Base-by-base conservation (phyloP, 2,888 invertebrate genomes). In the Linhomoeus sp. region DNA sequence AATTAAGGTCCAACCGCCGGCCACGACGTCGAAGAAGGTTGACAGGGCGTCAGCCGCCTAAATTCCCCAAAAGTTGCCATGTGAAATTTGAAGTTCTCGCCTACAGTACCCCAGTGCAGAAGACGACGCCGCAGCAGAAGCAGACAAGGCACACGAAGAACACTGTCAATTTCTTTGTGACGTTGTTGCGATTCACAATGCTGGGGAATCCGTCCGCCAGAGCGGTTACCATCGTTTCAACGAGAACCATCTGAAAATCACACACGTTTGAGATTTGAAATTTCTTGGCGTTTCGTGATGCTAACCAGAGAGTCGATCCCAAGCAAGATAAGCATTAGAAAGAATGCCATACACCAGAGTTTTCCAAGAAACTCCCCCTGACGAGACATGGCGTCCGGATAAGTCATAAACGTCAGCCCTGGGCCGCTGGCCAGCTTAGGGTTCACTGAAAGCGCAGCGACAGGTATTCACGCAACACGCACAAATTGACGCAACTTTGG, bases 11-110 rank as follows among this genome's bases (percentile, higher is more conserved):
- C 68, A 69, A 45, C 67, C 66, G 33, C 67, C 69, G 14, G 67
- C 67, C 53, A 68, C 69, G 52, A 65, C 66, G 56, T 69, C 68
- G 55, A 70, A 65, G 46, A 69, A 55, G 51, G 67, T 64, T 29
- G 70, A 56, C 56, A 69, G 60, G 55, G 64, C 69, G 59, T 68
- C 12, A 5, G 29, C 29, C 29, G 29, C 29, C 29, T 29, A 29
- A 29, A 29, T 12, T n/a, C n/a, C n/a, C n/a, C n/a, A n/a, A n/a
- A n/a, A n/a, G n/a, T n/a, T n/a, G n/a, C n/a, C n/a, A n/a, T n/a
- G n/a, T n/a, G n/a, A n/a, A n/a, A n/a, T n/a, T n/a, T n/a, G n/a
- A n/a, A n/a, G n/a, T n/a, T n/a, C n/a, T n/a, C n/a, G n/a, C n/a
- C n/a, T n/a, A n/a, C n/a, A n/a, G n/a, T 25, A 49, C 47, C 9